Percentiles rank a stretch among this genome's conserved stretches.
These are phyloP conservation scores for Lycocorax pyrrhopterus DNA, from an alignment of 2,113 vertebrate species.

Conservation along the genomic window DNA sequence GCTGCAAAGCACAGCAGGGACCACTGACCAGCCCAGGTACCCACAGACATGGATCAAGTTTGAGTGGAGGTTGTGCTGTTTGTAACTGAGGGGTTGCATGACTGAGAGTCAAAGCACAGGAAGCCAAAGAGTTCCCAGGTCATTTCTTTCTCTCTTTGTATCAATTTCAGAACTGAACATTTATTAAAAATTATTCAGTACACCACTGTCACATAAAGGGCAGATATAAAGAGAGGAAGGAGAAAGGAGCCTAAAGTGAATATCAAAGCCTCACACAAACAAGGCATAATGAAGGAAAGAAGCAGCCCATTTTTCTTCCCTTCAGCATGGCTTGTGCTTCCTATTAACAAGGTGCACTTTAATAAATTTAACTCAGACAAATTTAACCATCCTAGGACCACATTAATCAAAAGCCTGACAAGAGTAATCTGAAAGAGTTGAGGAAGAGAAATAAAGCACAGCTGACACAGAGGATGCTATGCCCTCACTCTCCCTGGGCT, in stretches of 20 bases:
- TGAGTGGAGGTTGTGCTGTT: background rate
- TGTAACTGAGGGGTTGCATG: background rate
- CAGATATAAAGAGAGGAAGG: background rate
- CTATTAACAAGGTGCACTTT: background rate
- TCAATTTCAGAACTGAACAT: background rate
- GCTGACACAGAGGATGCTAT: background rate
- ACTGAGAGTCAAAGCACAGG: background rate
- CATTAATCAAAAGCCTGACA: conserved; percentile 39
- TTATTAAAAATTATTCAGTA: background rate
- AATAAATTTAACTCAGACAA: conserved; percentile 33
- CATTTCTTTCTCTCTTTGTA: background rate
- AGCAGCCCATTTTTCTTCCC: conserved; percentile 47
- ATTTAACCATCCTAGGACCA: background rate
- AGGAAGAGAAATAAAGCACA: background rate
- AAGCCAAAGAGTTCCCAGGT: background rate
- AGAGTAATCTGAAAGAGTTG: background rate
- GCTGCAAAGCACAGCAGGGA: background rate
- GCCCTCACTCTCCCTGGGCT: background rate
- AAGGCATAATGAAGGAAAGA: conserved; percentile 27
- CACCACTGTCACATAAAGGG: background rate
- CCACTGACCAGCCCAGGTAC: background rate
- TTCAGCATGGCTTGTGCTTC: background rate
- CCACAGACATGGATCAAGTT: background rate
- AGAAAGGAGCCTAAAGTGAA: background rate
- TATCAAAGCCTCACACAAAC: background rate